A percentile compares a stretch with the other conserved stretches of the same genome.
Conservation (phyloP, 2,888 invertebrate genomes). For the Troides helena region DNA sequence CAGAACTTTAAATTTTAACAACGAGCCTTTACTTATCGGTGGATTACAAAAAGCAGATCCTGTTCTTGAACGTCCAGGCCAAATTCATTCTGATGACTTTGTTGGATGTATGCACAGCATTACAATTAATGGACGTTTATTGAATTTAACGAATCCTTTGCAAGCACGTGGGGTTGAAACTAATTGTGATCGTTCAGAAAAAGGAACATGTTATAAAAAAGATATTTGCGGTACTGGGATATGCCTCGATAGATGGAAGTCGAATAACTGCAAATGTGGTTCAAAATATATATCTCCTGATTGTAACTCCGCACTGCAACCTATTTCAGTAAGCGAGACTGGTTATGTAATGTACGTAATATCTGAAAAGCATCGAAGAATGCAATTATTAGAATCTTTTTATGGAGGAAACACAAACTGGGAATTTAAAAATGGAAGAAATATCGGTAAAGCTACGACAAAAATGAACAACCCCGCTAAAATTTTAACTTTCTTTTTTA, state of each 20-base stretch:
- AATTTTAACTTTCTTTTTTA: slow-evolving; percentile 88
- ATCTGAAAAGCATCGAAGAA: slow-evolving; percentile 91
- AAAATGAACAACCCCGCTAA: slow-evolving; percentile 82
- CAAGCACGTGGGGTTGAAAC: slow-evolving; percentile 86
- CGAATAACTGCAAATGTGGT: slow-evolving; percentile 86
- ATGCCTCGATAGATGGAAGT: slow-evolving; percentile 93
- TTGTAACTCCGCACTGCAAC: slow-evolving; percentile 88
- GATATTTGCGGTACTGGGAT: slow-evolving; percentile 80
- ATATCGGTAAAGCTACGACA: slow-evolving; percentile 48
- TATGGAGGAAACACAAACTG: slow-evolving; percentile 87
- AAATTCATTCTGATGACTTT: slow-evolving; percentile 94
- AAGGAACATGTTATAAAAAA: slow-evolving; percentile 82
- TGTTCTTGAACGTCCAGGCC: slow-evolving; percentile 92
- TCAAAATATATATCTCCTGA: slow-evolving; percentile 86
- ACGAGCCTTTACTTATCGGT: slow-evolving; percentile 91
- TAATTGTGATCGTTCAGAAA: slow-evolving; percentile 86
- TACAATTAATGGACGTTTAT: slow-evolving; percentile 89
- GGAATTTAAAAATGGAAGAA: slow-evolving; percentile 69
- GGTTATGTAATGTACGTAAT: slow-evolving; percentile 89
- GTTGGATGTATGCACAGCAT: slow-evolving; percentile 96
- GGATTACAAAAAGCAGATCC: slow-evolving; percentile 92
- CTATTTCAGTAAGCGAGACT: slow-evolving; percentile 88
- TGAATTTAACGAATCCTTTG: slow-evolving; percentile 90
- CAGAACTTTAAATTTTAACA: slow-evolving; percentile 95
- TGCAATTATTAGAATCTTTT: slow-evolving; percentile 90